Percentiles rank a stretch among this genome's conserved stretches.
These are phyloP conservation scores for Helicoverpa armigera DNA, from an alignment of 1,140 invertebrate species.

Conservation along the genomic window DNA sequence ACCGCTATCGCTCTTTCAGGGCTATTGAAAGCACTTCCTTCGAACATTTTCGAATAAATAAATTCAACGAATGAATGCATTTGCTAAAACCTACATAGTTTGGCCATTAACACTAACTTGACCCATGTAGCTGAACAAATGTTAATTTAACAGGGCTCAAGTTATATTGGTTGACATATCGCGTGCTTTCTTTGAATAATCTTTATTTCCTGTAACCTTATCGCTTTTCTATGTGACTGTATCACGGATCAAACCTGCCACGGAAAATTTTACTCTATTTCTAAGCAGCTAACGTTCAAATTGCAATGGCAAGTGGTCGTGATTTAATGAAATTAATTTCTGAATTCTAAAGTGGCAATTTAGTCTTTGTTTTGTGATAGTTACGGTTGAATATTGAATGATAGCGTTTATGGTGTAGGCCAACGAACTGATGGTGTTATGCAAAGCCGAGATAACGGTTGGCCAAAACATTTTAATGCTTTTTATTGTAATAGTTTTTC, in stretches of 20 bases:
- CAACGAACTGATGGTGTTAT: constrained; percentile 43
- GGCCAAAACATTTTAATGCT: constrained; percentile 46
- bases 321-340: constrained; percentile 42
- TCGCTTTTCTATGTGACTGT: constrained; percentile 48
- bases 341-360: not conserved
- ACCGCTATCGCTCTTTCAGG: not conserved
- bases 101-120: constrained; percentile 23
- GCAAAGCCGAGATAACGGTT: constrained; percentile 40
- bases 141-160: constrained; percentile 7
- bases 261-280: not conserved
- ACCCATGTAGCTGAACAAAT: not conserved
- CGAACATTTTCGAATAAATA: constrained; percentile 31
- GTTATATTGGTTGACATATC: constrained; percentile 12
- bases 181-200: constrained; percentile 50
- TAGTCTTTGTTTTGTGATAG: not conserved
- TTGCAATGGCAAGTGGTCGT: not conserved
- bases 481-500: constrained; percentile 46
- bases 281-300: not conserved
- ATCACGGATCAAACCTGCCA: constrained; percentile 22
- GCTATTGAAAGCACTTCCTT: constrained; percentile 15
- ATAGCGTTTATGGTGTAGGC: constrained; percentile 18
- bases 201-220: constrained; percentile 48
- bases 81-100: constrained; percentile 44
- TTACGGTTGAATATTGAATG: not conserved
- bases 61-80: constrained; percentile 34